Evolutionary conservation across 2,888 invertebrate species (phyloP).

Genomic region (Drosophila merina): DNA sequence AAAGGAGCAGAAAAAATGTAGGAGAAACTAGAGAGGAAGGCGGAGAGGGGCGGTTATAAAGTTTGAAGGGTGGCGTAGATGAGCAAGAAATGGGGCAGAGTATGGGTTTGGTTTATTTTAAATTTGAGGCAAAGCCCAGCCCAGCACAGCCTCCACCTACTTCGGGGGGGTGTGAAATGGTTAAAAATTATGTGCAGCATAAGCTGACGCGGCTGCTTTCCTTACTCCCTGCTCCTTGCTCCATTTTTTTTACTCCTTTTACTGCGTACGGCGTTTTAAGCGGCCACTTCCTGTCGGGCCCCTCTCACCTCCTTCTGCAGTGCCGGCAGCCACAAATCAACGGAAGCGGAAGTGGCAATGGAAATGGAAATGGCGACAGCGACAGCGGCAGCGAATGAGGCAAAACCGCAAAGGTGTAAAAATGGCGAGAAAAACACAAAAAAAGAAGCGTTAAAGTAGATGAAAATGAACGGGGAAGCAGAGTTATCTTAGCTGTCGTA

Average conservation of each 20-base stretch:
- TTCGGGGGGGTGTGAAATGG: constrained; percentile 59
- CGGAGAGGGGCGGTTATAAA: constrained; percentile 44
- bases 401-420: constrained; percentile 52
- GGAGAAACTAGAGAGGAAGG: constrained; percentile 21
- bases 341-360: constrained; percentile 80
- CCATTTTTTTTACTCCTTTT: constrained; percentile 44
- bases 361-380: constrained; percentile 64
- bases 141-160: constrained; percentile 23
- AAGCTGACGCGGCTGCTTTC: constrained; percentile 36
- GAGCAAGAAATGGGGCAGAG: neutral
- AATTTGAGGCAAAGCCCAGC: constrained; percentile 39
- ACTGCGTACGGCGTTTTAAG: constrained; percentile 69
- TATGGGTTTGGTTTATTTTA: constrained; percentile 59
- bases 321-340: constrained; percentile 71
- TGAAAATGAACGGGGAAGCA: constrained; percentile 47
- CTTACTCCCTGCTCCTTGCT: neutral
- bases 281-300: constrained; percentile 73
- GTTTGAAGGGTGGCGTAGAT: constrained; percentile 19
- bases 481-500: no score
- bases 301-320: constrained; percentile 9
- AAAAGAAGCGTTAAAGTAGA: constrained; percentile 56
- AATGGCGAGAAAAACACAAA: constrained; percentile 46
- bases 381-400: constrained; percentile 57
- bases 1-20: constrained; percentile 12
- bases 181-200: constrained; percentile 77